These are phyloP conservation scores for Enoplolaimus lenunculus DNA, from an alignment of 2,888 invertebrate genomes.

Conservation along the genomic window DNA sequence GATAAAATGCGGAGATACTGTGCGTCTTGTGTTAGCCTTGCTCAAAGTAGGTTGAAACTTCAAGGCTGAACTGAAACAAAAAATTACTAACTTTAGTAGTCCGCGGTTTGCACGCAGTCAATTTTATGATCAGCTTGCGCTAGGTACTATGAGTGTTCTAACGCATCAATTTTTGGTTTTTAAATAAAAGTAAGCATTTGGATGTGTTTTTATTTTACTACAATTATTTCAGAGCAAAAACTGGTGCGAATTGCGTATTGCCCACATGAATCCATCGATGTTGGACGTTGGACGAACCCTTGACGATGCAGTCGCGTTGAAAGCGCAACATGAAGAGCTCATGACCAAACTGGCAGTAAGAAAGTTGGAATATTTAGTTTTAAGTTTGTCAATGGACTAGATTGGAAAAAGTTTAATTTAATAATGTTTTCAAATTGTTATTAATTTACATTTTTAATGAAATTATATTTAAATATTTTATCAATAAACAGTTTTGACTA, in stretches of 20 bases:
- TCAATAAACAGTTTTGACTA: no score
- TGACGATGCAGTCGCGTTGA: conserved; percentile 59
- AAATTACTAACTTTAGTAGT: no score
- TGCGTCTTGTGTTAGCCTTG: conserved; percentile 70
- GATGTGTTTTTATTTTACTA: conserved; percentile 11
- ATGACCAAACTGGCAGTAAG: conserved; percentile 64
- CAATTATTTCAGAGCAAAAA: conserved; percentile 56
- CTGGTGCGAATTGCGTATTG: conserved; percentile 65
- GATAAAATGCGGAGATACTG: conserved; percentile 63
- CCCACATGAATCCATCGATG: conserved; percentile 68
- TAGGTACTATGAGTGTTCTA: no score
- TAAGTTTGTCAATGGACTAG: no score
- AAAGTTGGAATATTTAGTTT: no score
- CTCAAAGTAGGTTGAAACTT: conserved; percentile 75
- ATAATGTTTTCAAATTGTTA: no score
- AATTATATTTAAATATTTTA: no score
- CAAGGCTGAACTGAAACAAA: no score
- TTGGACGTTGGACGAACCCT: conserved; percentile 62
- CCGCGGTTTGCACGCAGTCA: no score
- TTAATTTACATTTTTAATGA: no score
- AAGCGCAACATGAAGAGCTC: conserved; percentile 65
- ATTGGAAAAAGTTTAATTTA: no score
- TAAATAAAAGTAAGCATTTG: background rate
- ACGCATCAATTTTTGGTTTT: conserved; percentile 8
- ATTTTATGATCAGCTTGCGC: no score